Evolutionary conservation across 1,140 invertebrate species (phyloP).

Genomic region (Saccostrea glomerata): DNA sequence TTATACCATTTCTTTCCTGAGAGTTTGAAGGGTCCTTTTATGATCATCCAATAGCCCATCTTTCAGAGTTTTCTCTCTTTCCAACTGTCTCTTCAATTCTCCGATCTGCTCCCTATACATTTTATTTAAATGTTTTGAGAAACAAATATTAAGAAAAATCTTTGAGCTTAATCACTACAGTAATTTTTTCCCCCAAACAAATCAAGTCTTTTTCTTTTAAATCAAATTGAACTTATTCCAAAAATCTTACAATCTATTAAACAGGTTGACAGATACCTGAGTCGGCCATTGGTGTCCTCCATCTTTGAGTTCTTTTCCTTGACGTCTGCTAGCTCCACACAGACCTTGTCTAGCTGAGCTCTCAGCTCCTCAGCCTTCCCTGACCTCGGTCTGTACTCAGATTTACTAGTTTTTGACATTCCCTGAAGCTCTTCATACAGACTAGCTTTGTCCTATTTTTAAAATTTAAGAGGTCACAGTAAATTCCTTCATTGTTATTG

Average conservation of each 20-base stretch:
- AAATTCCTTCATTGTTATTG: no score
- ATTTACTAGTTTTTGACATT: constrained; percentile 20
- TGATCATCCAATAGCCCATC: constrained; percentile 67
- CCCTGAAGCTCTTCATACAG: constrained; percentile 63
- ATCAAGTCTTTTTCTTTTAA: not conserved
- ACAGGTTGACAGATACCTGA: constrained; percentile 34
- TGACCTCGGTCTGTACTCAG: not conserved
- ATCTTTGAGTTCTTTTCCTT: constrained; percentile 1
- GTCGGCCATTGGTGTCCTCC: constrained; percentile 39
- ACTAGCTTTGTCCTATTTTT: constrained; percentile 60
- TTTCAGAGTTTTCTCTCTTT: constrained; percentile 63
- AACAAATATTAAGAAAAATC: not conserved
- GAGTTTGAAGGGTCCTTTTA: constrained; percentile 64
- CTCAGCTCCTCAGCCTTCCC: constrained; percentile 58
- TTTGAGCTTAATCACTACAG: not conserved
- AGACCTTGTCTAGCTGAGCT: constrained; percentile 52
- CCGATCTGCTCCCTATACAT: constrained; percentile 65
- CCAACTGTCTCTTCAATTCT: constrained; percentile 60
- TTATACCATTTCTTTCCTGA: constrained; percentile 72
- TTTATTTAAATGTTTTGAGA: not conserved
- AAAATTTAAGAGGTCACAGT: not conserved
- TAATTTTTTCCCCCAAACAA: not conserved
- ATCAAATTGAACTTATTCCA: not conserved
- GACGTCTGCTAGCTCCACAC: constrained; percentile 44
- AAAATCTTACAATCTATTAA: not conserved